phyloP scores from a whole-genome alignment of 2,888 invertebrate species.

The Spisula solida region DNA sequence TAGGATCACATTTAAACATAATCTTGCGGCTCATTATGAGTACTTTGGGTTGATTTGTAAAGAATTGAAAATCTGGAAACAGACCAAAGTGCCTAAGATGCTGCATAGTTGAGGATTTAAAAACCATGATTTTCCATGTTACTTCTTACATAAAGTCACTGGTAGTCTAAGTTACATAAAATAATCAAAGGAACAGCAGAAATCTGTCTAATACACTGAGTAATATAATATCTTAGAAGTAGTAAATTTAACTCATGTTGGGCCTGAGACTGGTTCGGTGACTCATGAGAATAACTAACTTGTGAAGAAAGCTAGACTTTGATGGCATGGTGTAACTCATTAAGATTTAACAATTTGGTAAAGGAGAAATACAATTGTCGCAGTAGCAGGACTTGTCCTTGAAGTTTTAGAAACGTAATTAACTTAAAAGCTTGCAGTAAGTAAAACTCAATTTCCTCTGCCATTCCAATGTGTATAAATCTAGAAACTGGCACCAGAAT shows the following conservation, averaged over 20 bases:
- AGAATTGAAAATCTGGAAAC: conserved; percentile 30
- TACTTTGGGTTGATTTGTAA: conserved; percentile 32
- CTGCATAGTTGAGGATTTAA: conserved; percentile 24
- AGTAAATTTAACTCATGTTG: neutral
- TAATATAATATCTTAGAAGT: neutral
- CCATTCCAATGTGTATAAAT: neutral
- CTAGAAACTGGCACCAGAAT: no score
- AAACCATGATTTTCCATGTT: conserved; percentile 13
- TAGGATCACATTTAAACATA: conserved; percentile 9
- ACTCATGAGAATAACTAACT: conserved; percentile 11
- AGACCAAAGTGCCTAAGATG: conserved; percentile 40
- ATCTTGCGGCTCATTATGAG: conserved; percentile 8
- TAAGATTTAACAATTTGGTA: neutral
- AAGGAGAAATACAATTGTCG: neutral
- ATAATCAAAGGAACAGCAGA: neutral
- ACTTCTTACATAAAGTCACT: neutral
- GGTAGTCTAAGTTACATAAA: neutral
- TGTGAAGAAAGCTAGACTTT: neutral
- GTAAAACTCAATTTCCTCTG: neutral
- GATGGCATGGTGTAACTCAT: neutral
- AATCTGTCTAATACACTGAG: neutral
- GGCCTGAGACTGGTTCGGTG: neutral
- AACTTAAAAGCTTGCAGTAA: neutral
- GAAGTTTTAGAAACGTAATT: neutral
- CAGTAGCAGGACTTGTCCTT: neutral